Conservation (phyloP, 2,797 vertebrate genomes). For the Sebastes ruberrimus region DNA sequence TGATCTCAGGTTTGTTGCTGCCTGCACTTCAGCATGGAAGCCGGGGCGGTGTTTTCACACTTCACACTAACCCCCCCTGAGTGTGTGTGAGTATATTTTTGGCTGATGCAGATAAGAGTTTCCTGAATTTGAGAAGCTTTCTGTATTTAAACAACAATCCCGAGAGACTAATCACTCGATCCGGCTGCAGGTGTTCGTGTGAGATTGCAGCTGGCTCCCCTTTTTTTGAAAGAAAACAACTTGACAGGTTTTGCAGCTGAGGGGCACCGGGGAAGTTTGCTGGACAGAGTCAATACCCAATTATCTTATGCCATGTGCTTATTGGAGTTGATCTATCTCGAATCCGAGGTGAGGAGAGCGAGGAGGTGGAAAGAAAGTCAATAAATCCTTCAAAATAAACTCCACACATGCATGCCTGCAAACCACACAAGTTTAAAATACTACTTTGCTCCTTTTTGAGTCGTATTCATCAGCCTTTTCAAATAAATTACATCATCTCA, state of each 20-base stretch:
- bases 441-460: background rate
- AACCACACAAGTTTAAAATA: background rate
- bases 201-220: conserved; percentile 31
- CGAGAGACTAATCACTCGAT: conserved; percentile 51
- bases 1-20: background rate
- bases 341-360: background rate
- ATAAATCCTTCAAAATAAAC: conserved; percentile 44
- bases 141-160: conserved; percentile 44
- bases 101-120: conserved; percentile 42
- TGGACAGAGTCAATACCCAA: conserved; percentile 62
- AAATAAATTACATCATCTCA: background rate
- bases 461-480: background rate
- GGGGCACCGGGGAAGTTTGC: background rate
- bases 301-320: conserved; percentile 51
- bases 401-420: background rate
- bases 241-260: conserved; percentile 34
- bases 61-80: background rate
- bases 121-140: conserved; percentile 24
- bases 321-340: conserved; percentile 31
- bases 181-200: conserved; percentile 39
- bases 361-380: conserved; percentile 29
- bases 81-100: conserved; percentile 5
- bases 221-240: conserved; percentile 14
- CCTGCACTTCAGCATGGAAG: conserved; percentile 5
- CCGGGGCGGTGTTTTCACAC: background rate